phyloP scores from a whole-genome alignment of 2,113 vertebrate genomes.

The Percina caprodes region DNA sequence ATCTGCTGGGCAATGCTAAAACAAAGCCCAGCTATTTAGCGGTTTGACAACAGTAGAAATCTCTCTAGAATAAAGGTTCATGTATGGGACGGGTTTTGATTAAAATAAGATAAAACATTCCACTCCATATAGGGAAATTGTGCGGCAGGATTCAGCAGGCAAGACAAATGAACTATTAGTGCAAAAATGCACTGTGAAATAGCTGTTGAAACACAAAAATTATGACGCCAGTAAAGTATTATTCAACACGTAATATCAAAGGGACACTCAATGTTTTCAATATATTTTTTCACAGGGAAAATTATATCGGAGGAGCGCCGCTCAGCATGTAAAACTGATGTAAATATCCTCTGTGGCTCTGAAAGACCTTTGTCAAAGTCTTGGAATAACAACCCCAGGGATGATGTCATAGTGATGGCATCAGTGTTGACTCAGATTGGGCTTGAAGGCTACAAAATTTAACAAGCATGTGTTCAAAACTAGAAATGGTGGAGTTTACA shows the following conservation, averaged over 20 bases:
- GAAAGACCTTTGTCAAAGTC: neutral
- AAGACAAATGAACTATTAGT: slow-evolving; percentile 1
- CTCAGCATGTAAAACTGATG: neutral
- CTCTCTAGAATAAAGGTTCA: slow-evolving; percentile 15
- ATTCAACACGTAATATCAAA: neutral
- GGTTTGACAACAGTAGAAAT: slow-evolving; percentile 24
- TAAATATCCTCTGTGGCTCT: neutral
- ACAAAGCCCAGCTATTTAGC: neutral
- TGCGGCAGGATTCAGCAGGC: neutral
- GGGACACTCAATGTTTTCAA: neutral
- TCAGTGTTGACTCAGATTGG: neutral
- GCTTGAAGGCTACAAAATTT: neutral
- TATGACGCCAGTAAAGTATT: neutral
- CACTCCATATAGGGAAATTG: slow-evolving; percentile 46
- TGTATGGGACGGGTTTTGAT: slow-evolving; percentile 19
- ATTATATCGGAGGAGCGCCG: neutral
- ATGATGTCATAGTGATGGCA: slow-evolving; percentile 5
- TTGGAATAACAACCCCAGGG: neutral
- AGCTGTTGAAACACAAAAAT: neutral
- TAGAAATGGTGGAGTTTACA: neutral
- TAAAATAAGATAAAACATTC: slow-evolving; percentile 33
- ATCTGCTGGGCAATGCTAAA: neutral
- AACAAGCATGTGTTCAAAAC: neutral
- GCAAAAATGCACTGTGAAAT: slow-evolving; percentile 25
- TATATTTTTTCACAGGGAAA: neutral